Conservation (phyloP, 1,140 invertebrate species). For the Zaprionus davidi region DNA sequence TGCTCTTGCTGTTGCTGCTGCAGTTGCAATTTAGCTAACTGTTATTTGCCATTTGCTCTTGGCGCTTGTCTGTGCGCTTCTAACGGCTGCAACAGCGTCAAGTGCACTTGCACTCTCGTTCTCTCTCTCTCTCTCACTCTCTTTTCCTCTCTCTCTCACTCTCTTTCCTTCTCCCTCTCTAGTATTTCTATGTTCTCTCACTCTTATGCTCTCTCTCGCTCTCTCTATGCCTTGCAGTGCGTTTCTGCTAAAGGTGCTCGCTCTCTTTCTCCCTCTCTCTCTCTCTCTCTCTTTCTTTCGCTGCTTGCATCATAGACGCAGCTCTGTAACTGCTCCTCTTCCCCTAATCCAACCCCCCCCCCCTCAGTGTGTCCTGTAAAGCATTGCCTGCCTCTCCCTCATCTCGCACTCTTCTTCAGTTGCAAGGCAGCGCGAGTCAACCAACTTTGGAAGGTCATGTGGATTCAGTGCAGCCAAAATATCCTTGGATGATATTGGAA, state of each 20-base stretch:
- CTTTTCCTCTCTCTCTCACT: not conserved
- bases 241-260: slow-evolving; percentile 1
- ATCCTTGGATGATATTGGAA: slow-evolving; percentile 82
- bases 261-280: slow-evolving; percentile 8
- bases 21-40: slow-evolving; percentile 42
- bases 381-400: not conserved
- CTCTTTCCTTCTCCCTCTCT: not conserved
- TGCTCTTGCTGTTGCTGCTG: slow-evolving; percentile 1
- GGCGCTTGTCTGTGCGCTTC: slow-evolving; percentile 49
- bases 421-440: slow-evolving; percentile 63
- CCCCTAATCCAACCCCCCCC: not conserved
- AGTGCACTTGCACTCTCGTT: slow-evolving; percentile 47
- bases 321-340: too few species aligned
- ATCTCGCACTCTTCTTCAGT: not conserved
- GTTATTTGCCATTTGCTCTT: slow-evolving; percentile 48
- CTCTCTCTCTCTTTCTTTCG: not conserved
- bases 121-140: slow-evolving; percentile 16
- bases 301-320: slow-evolving; percentile 43
- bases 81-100: slow-evolving; percentile 56
- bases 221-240: not conserved
- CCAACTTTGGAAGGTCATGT: slow-evolving; percentile 83
- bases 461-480: slow-evolving; percentile 74
- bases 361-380: slow-evolving; percentile 5
- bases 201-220: not conserved
- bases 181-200: not conserved